Evolutionary conservation across 2,888 invertebrate genomes (phyloP).

Genomic region (Nymphalis urticae): DNA sequence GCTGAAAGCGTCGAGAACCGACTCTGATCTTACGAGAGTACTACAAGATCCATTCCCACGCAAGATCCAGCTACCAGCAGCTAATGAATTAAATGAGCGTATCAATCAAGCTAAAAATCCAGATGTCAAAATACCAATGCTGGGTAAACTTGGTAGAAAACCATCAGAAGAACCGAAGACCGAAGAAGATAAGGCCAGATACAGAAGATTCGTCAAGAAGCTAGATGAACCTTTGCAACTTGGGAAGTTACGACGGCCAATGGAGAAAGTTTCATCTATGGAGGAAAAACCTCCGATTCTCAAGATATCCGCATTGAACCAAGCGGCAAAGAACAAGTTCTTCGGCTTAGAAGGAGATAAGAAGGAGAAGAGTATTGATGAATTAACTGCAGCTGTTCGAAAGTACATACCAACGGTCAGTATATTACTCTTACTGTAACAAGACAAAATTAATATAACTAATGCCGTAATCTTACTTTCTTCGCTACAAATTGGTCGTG

Average conservation of each 20-base stretch:
- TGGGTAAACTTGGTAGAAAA: conserved; percentile 66
- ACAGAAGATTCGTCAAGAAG: conserved; percentile 61
- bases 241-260: conserved; percentile 64
- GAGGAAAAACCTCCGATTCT: conserved; percentile 58
- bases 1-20: conserved; percentile 71
- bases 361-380: conserved; percentile 69
- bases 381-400: conserved; percentile 70
- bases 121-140: conserved; percentile 61
- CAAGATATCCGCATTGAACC: conserved; percentile 68
- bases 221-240: conserved; percentile 68
- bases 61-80: conserved; percentile 57
- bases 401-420: conserved; percentile 72
- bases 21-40: conserved; percentile 65
- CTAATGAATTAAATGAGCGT: conserved; percentile 56
- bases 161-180: conserved; percentile 61
- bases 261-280: conserved; percentile 53
- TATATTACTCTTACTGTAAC: not conserved
- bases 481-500: no score
- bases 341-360: conserved; percentile 65
- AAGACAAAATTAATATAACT: not conserved
- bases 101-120: conserved; percentile 62
- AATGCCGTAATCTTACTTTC: no score
- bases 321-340: conserved; percentile 73
- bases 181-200: conserved; percentile 61
- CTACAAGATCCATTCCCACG: conserved; percentile 57